Base-by-base conservation (phyloP, 1,140 invertebrate genomes). In the Drosophila saltans region DNA sequence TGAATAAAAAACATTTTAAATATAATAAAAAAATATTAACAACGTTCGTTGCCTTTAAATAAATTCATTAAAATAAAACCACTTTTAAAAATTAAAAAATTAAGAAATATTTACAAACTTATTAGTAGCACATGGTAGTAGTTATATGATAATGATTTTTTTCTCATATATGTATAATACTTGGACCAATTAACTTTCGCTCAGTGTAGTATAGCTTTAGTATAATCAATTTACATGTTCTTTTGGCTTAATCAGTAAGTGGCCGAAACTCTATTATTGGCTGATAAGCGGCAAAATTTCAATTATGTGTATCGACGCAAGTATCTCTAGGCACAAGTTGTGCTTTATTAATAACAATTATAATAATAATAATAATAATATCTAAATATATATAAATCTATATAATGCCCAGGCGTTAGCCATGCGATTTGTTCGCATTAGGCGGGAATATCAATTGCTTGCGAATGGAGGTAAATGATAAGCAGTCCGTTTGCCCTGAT, bases 381-480 rank as follows among this genome's bases (percentile, higher is more conserved):
- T 52, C 45, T 52, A 52, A 52, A 65, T 43, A 24, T 9, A 11
- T 56, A n/a, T 70, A 24, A 40, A 40, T 55, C 21, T 33, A 40
- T 39, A 40, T 59, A 78, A 64, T 70, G 45, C 43, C 39, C 16
- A 26, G 45, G 80, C 75, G 69, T 73, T 77, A 69, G 71, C 59
- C 45, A 16, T 55, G 59, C 75, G 77, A 79, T 82, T 79, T 59
- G 72, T 63, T 1, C 62, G 72, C 68, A 72, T 80, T 78, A 75
- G 57, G 33, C 58, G 48, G 33, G 48, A 69, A 65, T 73, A 66
- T 72, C 74, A 67, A 61, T 41, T 43, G 55, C n/a, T 33, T 33
- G 33, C 43, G 11, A 43, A 8, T 24, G 11, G 24, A 4, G 16
- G 16, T 16, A 16, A 24, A 6, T 9, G 45, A 52, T 52, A 3